Evolutionary conservation across 2,113 vertebrate genomes (phyloP).

Genomic region (Talpa occidentalis): DNA sequence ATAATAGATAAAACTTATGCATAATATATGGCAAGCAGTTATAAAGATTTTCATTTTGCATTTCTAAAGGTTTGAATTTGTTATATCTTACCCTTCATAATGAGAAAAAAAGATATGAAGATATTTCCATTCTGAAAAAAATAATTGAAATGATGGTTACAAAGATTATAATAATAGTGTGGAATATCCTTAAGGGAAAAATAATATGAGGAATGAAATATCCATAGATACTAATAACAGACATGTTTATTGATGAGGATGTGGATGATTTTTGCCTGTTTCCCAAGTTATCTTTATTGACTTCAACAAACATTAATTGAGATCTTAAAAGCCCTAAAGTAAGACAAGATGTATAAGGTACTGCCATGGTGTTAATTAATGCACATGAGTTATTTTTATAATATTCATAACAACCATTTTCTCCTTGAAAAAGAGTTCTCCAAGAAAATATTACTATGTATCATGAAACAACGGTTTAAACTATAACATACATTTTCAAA

Average conservation of each 20-base stretch:
- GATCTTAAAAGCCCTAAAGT: background rate
- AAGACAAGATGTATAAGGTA: background rate
- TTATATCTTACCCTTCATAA: constrained; percentile 5
- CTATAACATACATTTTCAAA: constrained; percentile 26
- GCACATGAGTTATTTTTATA: background rate
- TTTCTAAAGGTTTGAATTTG: constrained; percentile 36
- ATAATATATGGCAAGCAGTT: background rate
- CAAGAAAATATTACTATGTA: background rate
- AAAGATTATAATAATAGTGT: background rate
- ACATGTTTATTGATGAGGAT: background rate
- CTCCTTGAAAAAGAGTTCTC: background rate
- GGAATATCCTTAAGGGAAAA: background rate
- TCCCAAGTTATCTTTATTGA: background rate
- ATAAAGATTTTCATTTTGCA: constrained; percentile 39
- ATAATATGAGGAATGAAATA: background rate
- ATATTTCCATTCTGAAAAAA: constrained; percentile 42
- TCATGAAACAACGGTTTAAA: constrained; percentile 38
- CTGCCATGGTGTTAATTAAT: background rate
- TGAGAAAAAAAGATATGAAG: background rate
- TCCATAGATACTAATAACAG: background rate
- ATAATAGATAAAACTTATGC: constrained; percentile 27
- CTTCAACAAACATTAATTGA: constrained; percentile 27
- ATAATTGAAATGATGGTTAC: constrained; percentile 1
- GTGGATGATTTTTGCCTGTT: background rate
- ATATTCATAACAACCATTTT: constrained; percentile 6